Evolutionary conservation across 2,888 invertebrate species (phyloP), one percentile per base, ranked within the genome.

Genomic region (Drosophila nigricruria): DNA sequence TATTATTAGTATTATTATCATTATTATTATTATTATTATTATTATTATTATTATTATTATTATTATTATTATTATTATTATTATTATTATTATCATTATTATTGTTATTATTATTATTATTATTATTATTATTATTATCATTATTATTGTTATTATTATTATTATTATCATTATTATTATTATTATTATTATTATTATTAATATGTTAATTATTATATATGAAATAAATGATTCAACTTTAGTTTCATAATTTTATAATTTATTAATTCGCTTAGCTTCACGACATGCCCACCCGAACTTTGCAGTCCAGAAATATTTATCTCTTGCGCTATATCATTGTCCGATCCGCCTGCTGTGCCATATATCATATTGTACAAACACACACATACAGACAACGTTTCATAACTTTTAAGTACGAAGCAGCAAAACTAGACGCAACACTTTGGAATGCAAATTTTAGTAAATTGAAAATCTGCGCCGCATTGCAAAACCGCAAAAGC

Each of bases 381-480:
- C 25, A 38, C 36, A 25, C 50, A 20, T 32, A 23, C n/a, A 53
- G 25, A 53, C n/a, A 18, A 3, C 6, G 56, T 77, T 70, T 65
- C 47, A 42, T 50, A 77, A 72, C 65, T 75, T 64, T 52, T 60
- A 30, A 43, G 32, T 58, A 63, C 43, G 62, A 54, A 68, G 71
- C 64, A 65, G 40, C n/a, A 43, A 79, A 67, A 70, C 43, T 64
- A 63, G 77, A 68, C 78, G 61, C 86, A 83, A 82, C 53, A 71
- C 70, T 75, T 68, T 70, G 73, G 82, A 70, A 86, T 81, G 87
- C 71, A 86, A 87, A 84, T 81, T 84, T 81, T 80, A 87, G 81
- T 82, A 87, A 83, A 84, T 84, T 84, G 84, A 87, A 84, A 83
- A 87, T 75, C 69, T 68, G 73, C 61, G 67, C 64, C 76, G 69